Evolutionary conservation across 2,797 vertebrate species (phyloP), one percentile per base, ranked within the genome.

Genomic region (Syncerus caffer): DNA sequence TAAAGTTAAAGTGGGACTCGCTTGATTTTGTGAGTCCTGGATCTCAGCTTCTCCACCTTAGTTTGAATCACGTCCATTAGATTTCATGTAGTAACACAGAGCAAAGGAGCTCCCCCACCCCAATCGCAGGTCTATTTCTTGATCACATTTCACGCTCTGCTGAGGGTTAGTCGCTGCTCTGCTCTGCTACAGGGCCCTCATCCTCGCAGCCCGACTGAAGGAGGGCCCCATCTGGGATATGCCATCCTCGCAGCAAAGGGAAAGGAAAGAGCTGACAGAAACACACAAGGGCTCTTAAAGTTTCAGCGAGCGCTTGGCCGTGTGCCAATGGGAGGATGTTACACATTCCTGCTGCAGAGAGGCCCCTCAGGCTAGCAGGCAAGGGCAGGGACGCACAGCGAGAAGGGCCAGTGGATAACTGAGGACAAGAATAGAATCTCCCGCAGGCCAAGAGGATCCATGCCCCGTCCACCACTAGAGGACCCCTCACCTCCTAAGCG

Each of bases 291-390:
- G 15, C 45, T 57, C 21, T 58, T 62, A 23, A n/a, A 34, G 47
- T 67, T 67, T 85, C 47, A 31, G 4, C 51, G n/a, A 42, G 64
- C 42, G 50, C 19, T 25, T 23, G 21, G 12, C 47, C 31, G 34
- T 8, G 1, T 50, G 55, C 58, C 21, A 31, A 4, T 14, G 31
- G 45, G 21, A 29, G 12, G 17, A 51, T 3, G 8, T 31, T 55
- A 3, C 0, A 11, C 4, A 3, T 11, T 9, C 17, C 10, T 51
- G 51, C 57, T 51, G 1, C 5, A 58, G 3, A 47, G 45, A 45
- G n/a, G 42, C 10, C 2, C 57, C 17, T 6, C 5, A 29, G 89
- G 55, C 19, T 58, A 14, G 17, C 8, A n/a, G 47, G 19, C 25
- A 6, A 34, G 29, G 34, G 47, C 60, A 13, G 15, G 21, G 55